Evolutionary conservation across 1,140 invertebrate species (phyloP).

Genomic region (Portunus trituberculatus): DNA sequence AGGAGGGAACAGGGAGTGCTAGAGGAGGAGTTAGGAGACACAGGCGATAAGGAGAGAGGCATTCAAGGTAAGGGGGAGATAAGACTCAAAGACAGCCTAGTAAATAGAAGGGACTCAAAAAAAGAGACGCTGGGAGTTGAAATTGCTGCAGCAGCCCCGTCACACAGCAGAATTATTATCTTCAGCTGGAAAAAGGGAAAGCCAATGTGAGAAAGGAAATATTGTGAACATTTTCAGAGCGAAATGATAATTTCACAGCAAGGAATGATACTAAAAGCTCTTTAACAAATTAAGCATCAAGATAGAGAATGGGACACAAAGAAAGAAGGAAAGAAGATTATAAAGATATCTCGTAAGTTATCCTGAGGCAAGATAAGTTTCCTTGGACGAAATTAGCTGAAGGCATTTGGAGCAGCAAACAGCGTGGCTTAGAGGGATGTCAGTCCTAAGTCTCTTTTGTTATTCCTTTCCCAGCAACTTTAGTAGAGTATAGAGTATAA

Average conservation of each 20-base stretch:
- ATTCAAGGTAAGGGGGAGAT: neutral
- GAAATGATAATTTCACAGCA: neutral
- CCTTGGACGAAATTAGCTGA: neutral
- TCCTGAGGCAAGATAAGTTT: neutral
- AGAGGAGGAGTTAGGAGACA: neutral
- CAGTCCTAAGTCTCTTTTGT: neutral
- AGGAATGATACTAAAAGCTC: neutral
- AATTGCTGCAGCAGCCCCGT: neutral
- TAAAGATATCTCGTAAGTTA: neutral
- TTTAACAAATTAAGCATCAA: constrained; percentile 15
- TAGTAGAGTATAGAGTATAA: neutral
- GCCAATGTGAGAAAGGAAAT: neutral
- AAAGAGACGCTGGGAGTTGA: neutral
- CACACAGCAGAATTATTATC: neutral
- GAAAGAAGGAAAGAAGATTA: neutral
- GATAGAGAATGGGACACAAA: neutral
- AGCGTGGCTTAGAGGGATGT: neutral
- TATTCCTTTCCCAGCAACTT: neutral
- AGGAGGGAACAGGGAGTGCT: neutral
- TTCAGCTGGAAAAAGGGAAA: neutral
- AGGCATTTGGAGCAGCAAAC: neutral
- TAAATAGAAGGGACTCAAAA: neutral
- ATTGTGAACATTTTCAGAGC: neutral
- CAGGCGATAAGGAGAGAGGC: neutral
- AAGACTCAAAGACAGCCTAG: neutral